These are phyloP conservation scores for Australoheros scitulus DNA, from an alignment of 2,113 vertebrate genomes.

Conservation along the genomic window DNA sequence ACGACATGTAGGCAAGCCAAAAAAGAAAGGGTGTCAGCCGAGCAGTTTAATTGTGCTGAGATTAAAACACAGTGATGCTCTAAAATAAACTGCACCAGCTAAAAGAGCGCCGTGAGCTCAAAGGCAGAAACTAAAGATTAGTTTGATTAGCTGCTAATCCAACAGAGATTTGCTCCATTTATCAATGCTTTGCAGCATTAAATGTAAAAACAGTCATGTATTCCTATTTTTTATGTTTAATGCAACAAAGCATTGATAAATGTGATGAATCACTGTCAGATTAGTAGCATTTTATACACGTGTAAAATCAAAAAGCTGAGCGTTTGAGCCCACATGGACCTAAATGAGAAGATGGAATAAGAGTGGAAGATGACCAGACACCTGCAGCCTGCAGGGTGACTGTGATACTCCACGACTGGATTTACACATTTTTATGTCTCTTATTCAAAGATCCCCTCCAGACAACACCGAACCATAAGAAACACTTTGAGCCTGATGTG, in stretches of 20 bases:
- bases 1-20: not conserved
- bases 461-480: not conserved
- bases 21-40: slow-evolving; percentile 10
- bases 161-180: not conserved
- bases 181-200: too few relatives aligned
- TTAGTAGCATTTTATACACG: not conserved
- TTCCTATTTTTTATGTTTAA: not conserved
- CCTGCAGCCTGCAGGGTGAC: not conserved
- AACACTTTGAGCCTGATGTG: not conserved
- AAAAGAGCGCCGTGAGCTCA: not conserved
- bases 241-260: not conserved
- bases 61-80: not conserved
- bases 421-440: not conserved
- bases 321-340: too few relatives aligned
- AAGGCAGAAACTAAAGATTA: not conserved
- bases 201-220: too few relatives aligned
- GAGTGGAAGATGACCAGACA: not conserved
- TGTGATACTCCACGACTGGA: not conserved
- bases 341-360: not conserved
- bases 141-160: not conserved
- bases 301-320: too few relatives aligned
- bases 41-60: not conserved
- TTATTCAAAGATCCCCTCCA: not conserved
- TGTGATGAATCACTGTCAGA: not conserved
- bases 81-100: not conserved